Conservation (phyloP, 2,113 vertebrate species). For the Egretta garzetta region DNA sequence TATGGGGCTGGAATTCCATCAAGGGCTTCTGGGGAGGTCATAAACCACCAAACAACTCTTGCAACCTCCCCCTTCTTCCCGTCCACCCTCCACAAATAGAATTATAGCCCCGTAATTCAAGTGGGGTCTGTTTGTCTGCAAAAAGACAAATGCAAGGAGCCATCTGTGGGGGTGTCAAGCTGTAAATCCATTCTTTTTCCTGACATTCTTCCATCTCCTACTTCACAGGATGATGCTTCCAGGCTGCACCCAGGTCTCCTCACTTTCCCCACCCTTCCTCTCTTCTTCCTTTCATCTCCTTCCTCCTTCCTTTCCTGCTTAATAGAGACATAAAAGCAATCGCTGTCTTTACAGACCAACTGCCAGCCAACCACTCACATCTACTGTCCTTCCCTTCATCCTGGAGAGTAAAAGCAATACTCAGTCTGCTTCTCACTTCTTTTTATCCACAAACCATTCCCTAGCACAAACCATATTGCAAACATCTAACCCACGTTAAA, state of each 20-base stretch:
- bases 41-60: constrained; percentile 50
- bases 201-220: background rate
- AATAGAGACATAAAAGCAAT: background rate
- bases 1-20: constrained; percentile 70
- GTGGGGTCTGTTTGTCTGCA: constrained; percentile 17
- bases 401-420: background rate
- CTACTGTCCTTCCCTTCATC: background rate
- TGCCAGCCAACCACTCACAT: background rate
- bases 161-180: background rate
- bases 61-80: background rate
- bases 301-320: background rate
- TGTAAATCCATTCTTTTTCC: background rate
- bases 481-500: background rate
- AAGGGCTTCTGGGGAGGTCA: constrained; percentile 58
- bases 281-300: background rate
- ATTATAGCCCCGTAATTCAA: constrained; percentile 21
- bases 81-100: background rate
- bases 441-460: background rate
- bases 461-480: background rate
- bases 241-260: background rate
- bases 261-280: background rate
- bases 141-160: background rate
- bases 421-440: background rate
- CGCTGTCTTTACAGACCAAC: background rate
- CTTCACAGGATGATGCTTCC: background rate